Evolutionary conservation across 2,888 invertebrate species (phyloP).

Genomic region (Camponotus fellah): DNA sequence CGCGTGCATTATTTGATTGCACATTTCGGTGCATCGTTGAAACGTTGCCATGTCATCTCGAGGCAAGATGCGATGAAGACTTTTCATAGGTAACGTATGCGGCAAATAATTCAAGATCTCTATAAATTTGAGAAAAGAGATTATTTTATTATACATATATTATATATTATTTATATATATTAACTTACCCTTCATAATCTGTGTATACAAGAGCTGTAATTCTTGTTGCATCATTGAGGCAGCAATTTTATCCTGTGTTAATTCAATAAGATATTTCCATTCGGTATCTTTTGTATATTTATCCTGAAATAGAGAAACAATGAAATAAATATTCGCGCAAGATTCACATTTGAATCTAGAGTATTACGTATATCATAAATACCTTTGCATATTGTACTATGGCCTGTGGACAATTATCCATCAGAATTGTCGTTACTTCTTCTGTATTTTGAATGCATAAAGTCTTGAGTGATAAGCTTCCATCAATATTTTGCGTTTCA

Average conservation of each 20-base stretch:
- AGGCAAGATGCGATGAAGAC: conserved; percentile 83
- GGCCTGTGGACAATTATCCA: conserved; percentile 89
- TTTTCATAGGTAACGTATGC: conserved; percentile 82
- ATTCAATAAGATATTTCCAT: conserved; percentile 83
- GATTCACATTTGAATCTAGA: conserved; percentile 14
- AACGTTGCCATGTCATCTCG: conserved; percentile 82
- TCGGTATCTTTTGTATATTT: conserved; percentile 83
- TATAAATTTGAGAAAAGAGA: conserved; percentile 70
- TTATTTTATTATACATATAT: conserved; percentile 31
- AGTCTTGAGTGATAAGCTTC: conserved; percentile 87
- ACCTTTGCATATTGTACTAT: conserved; percentile 90
- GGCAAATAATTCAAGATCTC: conserved; percentile 84
- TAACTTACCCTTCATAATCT: conserved; percentile 81
- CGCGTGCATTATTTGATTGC: conserved; percentile 84
- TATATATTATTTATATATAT: neutral
- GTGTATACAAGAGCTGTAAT: conserved; percentile 77
- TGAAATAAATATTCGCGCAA: neutral
- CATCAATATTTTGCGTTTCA: conserved; percentile 87
- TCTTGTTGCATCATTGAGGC: conserved; percentile 76
- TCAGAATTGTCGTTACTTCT: conserved; percentile 87
- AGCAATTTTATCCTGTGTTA: conserved; percentile 81
- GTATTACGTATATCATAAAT: conserved; percentile 36
- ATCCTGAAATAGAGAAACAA: conserved; percentile 74
- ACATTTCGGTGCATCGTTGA: conserved; percentile 83
- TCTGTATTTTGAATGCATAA: conserved; percentile 87